Conservation (phyloP, 1,140 invertebrate species). For the Saccostrea cuccullata region DNA sequence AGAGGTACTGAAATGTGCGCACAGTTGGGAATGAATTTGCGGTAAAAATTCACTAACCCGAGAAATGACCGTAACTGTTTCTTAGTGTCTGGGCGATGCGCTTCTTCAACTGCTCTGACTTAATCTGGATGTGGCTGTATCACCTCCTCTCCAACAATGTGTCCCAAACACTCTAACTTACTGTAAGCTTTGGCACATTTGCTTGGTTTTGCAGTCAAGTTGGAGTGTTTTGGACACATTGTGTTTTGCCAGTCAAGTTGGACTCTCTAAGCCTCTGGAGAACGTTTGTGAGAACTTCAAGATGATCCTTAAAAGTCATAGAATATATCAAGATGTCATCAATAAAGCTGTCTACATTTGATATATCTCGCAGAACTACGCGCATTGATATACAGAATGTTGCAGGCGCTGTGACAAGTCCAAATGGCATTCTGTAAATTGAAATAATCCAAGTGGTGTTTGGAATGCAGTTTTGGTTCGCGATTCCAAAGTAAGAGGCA, state of each 20-base stretch:
- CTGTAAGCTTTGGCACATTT: not conserved
- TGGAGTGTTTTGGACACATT: too few species aligned
- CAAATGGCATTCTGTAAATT: slow-evolving; percentile 78
- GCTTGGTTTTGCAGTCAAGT: too few species aligned
- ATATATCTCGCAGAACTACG: too few species aligned
- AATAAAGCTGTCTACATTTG: too few species aligned
- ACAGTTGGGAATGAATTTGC: slow-evolving; percentile 66
- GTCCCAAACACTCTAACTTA: slow-evolving; percentile 39
- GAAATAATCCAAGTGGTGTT: slow-evolving; percentile 65
- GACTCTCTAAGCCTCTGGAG: too few species aligned
- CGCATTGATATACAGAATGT: too few species aligned
- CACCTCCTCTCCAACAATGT: slow-evolving; percentile 2
- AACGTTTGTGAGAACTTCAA: too few species aligned
- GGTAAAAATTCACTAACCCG: too few species aligned
- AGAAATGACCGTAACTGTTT: slow-evolving; percentile 65
- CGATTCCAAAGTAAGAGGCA: slow-evolving; percentile 37
- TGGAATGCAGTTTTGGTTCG: slow-evolving; percentile 34
- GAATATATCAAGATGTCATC: slow-evolving; percentile 57
- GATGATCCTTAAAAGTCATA: not conserved
- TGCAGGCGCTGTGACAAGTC: slow-evolving; percentile 76
- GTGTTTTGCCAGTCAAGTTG: too few species aligned
- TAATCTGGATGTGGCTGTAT: slow-evolving; percentile 35
- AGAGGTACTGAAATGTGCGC: not conserved
- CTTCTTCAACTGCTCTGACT: slow-evolving; percentile 28
- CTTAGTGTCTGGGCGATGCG: slow-evolving; percentile 17